These are phyloP conservation scores for Saguinus midas DNA, from an alignment of 2,113 vertebrate species.

Conservation along the genomic window DNA sequence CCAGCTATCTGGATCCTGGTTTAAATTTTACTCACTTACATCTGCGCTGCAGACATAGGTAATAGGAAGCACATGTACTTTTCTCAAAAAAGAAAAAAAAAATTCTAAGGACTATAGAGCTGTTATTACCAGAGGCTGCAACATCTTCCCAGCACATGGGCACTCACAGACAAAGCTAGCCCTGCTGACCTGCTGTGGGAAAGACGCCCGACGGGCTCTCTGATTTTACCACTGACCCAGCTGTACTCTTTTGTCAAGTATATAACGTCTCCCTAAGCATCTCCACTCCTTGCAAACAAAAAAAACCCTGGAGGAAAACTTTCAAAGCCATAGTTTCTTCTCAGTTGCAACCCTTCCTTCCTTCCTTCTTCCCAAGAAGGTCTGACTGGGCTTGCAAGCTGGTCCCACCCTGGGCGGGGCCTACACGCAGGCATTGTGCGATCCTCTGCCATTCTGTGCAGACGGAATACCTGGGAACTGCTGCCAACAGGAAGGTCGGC, in stretches of 20 bases:
- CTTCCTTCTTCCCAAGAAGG: not conserved
- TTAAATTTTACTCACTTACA: not conserved
- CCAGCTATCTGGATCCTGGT: slow-evolving; percentile 6
- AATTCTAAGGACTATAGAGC: slow-evolving; percentile 36
- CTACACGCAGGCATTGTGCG: slow-evolving; percentile 35
- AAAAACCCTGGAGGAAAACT: slow-evolving; percentile 22
- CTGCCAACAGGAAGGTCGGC: slow-evolving; percentile 83
- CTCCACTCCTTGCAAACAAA: not conserved
- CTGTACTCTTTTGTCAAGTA: not conserved
- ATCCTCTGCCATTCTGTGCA: slow-evolving; percentile 42
- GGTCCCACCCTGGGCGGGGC: slow-evolving; percentile 33
- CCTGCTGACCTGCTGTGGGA: not conserved
- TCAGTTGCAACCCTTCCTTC: slow-evolving; percentile 57
- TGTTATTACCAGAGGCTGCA: not conserved
- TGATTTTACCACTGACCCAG: not conserved
- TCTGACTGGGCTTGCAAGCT: slow-evolving; percentile 50
- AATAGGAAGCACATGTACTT: slow-evolving; percentile 38
- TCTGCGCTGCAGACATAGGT: not conserved
- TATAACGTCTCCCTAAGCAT: not conserved
- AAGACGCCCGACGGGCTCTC: fast-evolving
- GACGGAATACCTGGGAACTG: slow-evolving; percentile 75
- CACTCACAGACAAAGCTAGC: not conserved
- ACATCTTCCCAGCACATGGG: not conserved
- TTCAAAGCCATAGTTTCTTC: slow-evolving; percentile 62
- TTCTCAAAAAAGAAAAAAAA: slow-evolving; percentile 35